phyloP scores from a whole-genome alignment of 2,888 invertebrate species.

The Punctoribates punctum region DNA sequence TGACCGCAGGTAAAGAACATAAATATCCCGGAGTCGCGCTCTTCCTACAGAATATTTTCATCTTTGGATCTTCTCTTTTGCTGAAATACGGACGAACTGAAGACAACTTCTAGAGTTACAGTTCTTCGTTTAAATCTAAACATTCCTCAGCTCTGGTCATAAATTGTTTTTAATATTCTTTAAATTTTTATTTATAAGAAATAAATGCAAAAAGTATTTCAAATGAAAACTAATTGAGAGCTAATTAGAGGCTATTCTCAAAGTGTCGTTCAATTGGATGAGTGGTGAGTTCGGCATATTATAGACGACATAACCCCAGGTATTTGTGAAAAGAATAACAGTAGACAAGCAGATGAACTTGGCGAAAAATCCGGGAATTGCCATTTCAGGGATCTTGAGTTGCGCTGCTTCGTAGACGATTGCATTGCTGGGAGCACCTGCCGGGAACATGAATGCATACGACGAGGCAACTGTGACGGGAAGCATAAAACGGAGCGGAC shows the following conservation, averaged over 20 bases:
- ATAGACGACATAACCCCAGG: constrained; percentile 18
- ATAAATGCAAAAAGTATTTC: too few relatives aligned
- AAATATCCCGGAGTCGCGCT: constrained; percentile 17
- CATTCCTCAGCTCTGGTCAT: too few relatives aligned
- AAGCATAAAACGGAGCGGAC: constrained; percentile 84
- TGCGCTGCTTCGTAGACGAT: constrained; percentile 80
- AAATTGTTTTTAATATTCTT: too few relatives aligned
- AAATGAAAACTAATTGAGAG: too few relatives aligned
- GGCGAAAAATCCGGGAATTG: constrained; percentile 51
- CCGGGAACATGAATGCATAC: constrained; percentile 84
- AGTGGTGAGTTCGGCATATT: too few relatives aligned
- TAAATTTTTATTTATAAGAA: too few relatives aligned
- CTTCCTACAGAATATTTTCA: not conserved
- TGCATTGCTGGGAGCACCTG: constrained; percentile 94
- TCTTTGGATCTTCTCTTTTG: not conserved
- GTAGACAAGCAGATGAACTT: constrained; percentile 26
- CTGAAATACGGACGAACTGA: constrained; percentile 16
- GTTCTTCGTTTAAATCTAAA: too few relatives aligned
- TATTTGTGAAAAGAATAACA: constrained; percentile 5
- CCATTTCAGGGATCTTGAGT: constrained; percentile 74
- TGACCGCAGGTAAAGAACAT: not conserved
- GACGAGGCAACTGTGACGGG: constrained; percentile 84
- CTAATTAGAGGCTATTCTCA: too few relatives aligned
- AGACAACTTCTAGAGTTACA: not conserved
- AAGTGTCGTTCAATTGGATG: too few relatives aligned